phyloP scores from a whole-genome alignment of 2,113 vertebrate genomes.

The Phylloscopus trochiloides region DNA sequence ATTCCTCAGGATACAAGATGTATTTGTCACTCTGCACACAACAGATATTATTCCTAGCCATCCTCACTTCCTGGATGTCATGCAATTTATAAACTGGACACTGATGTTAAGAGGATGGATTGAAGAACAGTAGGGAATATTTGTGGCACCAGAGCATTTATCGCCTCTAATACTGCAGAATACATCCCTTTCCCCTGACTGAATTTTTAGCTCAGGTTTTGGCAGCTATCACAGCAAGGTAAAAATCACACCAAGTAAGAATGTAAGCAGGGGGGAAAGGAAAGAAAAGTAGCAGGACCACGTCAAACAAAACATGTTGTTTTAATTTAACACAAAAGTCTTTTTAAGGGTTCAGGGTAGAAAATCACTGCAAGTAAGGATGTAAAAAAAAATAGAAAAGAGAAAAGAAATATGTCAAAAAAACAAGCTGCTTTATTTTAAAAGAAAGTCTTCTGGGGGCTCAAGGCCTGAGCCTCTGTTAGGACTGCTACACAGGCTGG shows the following conservation, averaged over 20 bases:
- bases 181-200: background rate
- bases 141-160: background rate
- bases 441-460: background rate
- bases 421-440: background rate
- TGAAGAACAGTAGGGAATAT: background rate
- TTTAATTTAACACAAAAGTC: background rate
- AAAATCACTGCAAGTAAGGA: background rate
- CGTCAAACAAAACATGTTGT: background rate
- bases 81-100: background rate
- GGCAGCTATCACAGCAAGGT: background rate
- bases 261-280: background rate
- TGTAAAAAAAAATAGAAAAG: background rate
- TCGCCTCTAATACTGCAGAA: background rate
- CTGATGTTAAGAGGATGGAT: background rate
- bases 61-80: background rate
- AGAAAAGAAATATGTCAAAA: background rate
- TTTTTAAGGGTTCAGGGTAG: background rate
- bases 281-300: background rate
- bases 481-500: background rate
- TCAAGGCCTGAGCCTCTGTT: background rate
- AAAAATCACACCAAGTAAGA: background rate
- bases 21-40: background rate
- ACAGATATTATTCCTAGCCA: background rate
- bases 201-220: background rate
- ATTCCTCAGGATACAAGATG: background rate